Evolutionary conservation across 37 sponge, comb jelly and placozoan species (phyloP), one percentile per base, ranked within the genome.

Genomic region (Oopsacas minuta): DNA sequence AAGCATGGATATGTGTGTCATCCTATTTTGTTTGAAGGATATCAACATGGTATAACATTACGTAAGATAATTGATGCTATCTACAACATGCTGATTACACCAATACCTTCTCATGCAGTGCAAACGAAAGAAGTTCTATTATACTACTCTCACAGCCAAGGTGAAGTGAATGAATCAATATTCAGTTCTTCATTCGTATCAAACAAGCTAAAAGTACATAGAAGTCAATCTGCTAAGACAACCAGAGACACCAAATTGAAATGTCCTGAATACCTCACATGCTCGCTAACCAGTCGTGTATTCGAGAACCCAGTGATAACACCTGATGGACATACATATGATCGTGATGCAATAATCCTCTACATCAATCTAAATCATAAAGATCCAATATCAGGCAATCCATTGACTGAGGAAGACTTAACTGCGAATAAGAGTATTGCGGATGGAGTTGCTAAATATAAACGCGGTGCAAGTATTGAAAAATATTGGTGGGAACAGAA

Each of bases 311-410:
- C 86, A 36, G 86, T 86, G 1, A 38, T 75, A 0, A 81, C 86
- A 35, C 81, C 86, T 37, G 38, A 37, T 86, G 86, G 86, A 12
- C 37, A 81, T 28, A 81, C 86, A 1, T 86, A 81, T 86, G 86
- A 86, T 23, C 12, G 39, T 10, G 81, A 35, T 37, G 86, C 86
- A 17, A 20, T 85, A 23, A 10, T 85, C 37, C 36, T 52, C 7
- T 85, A 85, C 36, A 85, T 85, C 28, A 85, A 53, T 5, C 23
- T 32, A n/a, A 37, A 53, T 25, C 37, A 53, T 7, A 85, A 36
- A 36, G 86, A 85, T 81, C 86, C 86, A 1, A 30, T 32, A n/a
- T 34, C 75, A 20, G 42, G 42, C 1, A 30, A 85, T 1, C 32
- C 1, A 17, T n/a, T 85, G 20, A 36, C 7, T 36, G 69, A 52